A percentile compares a stretch with the other conserved stretches of the same genome.
phyloP scores from a whole-genome alignment of 64 coral and sea anemone genomes.

The Platygyra sinensis region DNA sequence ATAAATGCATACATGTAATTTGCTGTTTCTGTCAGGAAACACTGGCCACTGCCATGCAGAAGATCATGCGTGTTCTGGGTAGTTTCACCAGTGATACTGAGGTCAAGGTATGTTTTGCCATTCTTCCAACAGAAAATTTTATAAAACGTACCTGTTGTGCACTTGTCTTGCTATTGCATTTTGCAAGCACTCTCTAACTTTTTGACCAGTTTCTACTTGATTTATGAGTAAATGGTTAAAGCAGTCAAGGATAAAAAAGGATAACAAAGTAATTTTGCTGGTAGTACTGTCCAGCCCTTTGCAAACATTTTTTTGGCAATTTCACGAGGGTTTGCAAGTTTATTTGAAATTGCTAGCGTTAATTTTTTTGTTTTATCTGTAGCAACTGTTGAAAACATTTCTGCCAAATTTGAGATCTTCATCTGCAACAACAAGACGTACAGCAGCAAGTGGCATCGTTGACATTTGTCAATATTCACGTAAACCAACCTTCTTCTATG shows the following conservation, averaged over 20 bases:
- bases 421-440: slow-evolving; percentile 80
- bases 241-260: too few species aligned
- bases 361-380: background rate
- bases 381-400: slow-evolving; percentile 96
- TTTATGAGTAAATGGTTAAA: too few species aligned
- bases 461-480: slow-evolving; percentile 89
- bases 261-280: too few species aligned
- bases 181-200: too few species aligned
- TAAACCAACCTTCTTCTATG: slow-evolving; percentile 78
- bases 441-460: slow-evolving; percentile 71
- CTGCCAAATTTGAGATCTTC: slow-evolving; percentile 80
- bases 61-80: slow-evolving; percentile 88
- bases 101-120: slow-evolving; percentile 64
- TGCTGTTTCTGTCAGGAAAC: slow-evolving; percentile 62
- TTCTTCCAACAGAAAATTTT: too few species aligned
- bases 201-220: too few species aligned
- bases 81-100: slow-evolving; percentile 94
- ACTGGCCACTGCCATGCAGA: slow-evolving; percentile 83
- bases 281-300: too few species aligned
- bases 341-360: background rate
- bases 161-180: too few species aligned
- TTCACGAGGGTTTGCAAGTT: background rate
- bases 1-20: background rate
- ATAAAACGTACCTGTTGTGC: too few species aligned
- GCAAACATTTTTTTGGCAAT: background rate